Evolutionary conservation across 53 echinoderm and acorn worm genomes (phyloP).

Genomic region (Crossaster papposus): DNA sequence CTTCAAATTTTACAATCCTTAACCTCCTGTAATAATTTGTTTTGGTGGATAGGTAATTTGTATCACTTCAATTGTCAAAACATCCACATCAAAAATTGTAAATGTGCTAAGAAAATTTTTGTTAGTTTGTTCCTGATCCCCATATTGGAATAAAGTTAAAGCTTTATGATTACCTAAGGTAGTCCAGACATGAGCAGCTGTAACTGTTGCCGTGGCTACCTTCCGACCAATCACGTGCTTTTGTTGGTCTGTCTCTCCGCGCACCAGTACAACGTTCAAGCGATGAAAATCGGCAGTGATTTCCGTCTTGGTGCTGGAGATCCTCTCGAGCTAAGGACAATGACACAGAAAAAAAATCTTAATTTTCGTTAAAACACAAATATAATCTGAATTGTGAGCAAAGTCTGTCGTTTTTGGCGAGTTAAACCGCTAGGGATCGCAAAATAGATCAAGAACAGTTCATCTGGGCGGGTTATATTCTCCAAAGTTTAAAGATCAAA

Average conservation of each 20-base stretch:
- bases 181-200: constrained; percentile 85
- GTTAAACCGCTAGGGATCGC: too few species aligned
- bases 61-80: too few species aligned
- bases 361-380: neutral
- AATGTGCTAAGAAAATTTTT: too few species aligned
- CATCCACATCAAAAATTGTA: too few species aligned
- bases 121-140: neutral
- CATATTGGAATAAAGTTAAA: neutral
- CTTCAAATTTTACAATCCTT: too few species aligned
- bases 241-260: constrained; percentile 69
- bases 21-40: too few species aligned
- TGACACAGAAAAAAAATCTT: neutral
- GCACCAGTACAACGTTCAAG: constrained; percentile 85
- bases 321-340: constrained; percentile 23
- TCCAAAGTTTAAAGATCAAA: neutral
- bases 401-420: too few species aligned
- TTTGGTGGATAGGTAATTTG: too few species aligned
- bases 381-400: neutral
- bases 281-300: constrained; percentile 87
- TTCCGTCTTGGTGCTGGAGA: constrained; percentile 75
- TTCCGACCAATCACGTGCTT: constrained; percentile 79
- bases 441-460: too few species aligned
- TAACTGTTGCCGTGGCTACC: constrained; percentile 94
- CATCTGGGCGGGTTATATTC: too few species aligned
- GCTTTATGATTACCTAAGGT: constrained; percentile 61